Evolutionary conservation across 2,888 invertebrate genomes (phyloP), one percentile per base, ranked within the genome.

Genomic region (Proisotoma minuta): DNA sequence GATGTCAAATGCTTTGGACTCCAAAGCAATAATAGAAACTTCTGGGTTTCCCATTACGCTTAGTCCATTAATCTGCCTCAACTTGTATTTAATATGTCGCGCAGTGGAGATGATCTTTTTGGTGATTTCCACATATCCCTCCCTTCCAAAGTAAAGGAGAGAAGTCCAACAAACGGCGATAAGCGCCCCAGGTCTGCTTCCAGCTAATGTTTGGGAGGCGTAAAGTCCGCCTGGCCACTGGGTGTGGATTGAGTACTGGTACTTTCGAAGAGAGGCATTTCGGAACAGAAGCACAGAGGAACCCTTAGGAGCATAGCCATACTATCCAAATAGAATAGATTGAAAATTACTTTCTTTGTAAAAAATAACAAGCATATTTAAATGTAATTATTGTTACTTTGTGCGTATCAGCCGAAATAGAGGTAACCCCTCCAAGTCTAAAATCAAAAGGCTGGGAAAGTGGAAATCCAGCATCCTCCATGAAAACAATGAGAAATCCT

Each of bases 211-310:
- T 5, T 98, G 96, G 1, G 97, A 94, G 0, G 95, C 97, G 77
- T 99, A 99, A 59, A 98, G 92, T 59, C 98, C 98, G 59, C 99
- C 98, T 0, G 94, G 92, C 98, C 99, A 99, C 77, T 98, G 93
- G 0, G 95, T 91, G 48, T 89, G 88, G 12, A 93, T 89, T 27
- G 93, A 95, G 79, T 88, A 99, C 80, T 99, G 98, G 75, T 87
- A 83, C 76, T 91, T 88, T 12, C 89, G 84, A 77, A 87, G 89
- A 76, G 87, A 86, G 29, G 83, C 80, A 58, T 85, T 80, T 24
- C 88, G 84, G 79, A 97, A 98, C 77, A 99, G 77, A 27, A 99
- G 81, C 59, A 97, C 85, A 0, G 97, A 97, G 0, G 94, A 91
- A 24, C 98, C 99, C 80, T 99, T 99, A 0, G 98, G 97, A 0